A percentile compares a stretch with the other conserved stretches of the same genome.
These are phyloP conservation scores for Aeoliscus strigatus DNA, from an alignment of 2,797 vertebrate genomes.

Conservation along the genomic window DNA sequence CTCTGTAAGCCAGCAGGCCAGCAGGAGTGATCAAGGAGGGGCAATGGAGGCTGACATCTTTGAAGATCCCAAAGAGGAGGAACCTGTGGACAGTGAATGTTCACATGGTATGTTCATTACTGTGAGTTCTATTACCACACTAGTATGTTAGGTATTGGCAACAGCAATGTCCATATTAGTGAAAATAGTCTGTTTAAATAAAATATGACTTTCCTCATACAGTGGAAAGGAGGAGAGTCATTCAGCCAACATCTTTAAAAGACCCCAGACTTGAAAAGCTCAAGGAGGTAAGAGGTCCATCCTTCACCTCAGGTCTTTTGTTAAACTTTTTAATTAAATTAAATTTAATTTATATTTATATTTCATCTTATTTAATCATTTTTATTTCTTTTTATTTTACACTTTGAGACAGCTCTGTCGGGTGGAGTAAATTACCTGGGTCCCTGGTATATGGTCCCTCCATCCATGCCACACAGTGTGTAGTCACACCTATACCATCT, in stretches of 20 bases:
- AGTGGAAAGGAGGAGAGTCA: conserved; percentile 80
- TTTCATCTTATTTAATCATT: too few relatives aligned
- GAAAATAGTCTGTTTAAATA: conserved; percentile 9
- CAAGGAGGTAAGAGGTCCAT: conserved; percentile 71
- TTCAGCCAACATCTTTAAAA: conserved; percentile 73
- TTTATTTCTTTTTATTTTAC: too few relatives aligned
- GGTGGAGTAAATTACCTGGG: too few relatives aligned
- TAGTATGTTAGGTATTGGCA: neutral
- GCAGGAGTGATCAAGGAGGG: conserved; percentile 9
- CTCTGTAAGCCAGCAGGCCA: conserved; percentile 16
- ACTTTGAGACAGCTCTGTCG: too few relatives aligned
- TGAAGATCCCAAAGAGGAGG: conserved; percentile 37
- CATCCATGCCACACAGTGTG: too few relatives aligned
- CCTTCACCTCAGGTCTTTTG: neutral
- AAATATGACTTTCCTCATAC: conserved; percentile 15
- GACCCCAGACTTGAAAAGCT: conserved; percentile 78
- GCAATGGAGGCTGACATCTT: conserved; percentile 55
- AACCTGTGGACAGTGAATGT: conserved; percentile 12
- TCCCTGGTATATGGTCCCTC: too few relatives aligned
- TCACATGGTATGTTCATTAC: conserved; percentile 50
- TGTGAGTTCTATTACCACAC: neutral
- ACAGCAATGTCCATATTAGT: too few relatives aligned
- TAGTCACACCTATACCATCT: too few relatives aligned
- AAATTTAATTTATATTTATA: too few relatives aligned
- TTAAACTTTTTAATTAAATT: too few relatives aligned